A percentile compares a stretch with the other conserved stretches of the same genome.
These are phyloP conservation scores for Omphaloscelis lunosa DNA, from an alignment of 2,888 invertebrate species.

Conservation along the genomic window DNA sequence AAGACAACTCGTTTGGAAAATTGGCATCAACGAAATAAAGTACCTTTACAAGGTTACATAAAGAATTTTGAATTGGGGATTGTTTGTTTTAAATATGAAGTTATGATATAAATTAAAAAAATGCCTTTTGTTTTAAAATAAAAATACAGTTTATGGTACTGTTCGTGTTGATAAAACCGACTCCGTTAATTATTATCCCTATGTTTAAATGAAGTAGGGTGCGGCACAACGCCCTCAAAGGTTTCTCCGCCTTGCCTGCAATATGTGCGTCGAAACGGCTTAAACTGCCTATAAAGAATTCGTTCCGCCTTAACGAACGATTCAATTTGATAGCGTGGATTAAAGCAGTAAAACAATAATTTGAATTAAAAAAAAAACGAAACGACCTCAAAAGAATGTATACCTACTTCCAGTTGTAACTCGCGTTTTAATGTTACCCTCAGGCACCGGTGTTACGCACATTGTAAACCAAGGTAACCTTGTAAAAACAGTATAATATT, in stretches of 20 bases:
- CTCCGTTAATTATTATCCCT: constrained; percentile 84
- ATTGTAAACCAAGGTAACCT: constrained; percentile 28
- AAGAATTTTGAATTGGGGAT: constrained; percentile 42
- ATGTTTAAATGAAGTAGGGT: constrained; percentile 70
- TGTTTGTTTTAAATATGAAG: constrained; percentile 24
- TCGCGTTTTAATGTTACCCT: constrained; percentile 25
- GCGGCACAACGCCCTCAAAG: constrained; percentile 69
- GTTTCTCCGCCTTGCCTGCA: constrained; percentile 72
- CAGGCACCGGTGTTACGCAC: constrained; percentile 64
- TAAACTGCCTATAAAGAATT: constrained; percentile 87
- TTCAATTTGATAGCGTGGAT: constrained; percentile 78
- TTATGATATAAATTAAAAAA: neutral
- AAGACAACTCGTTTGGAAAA: constrained; percentile 80
- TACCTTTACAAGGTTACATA: constrained; percentile 54
- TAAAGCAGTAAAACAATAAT: constrained; percentile 82
- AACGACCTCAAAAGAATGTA: constrained; percentile 71
- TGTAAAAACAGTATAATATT: constrained; percentile 15
- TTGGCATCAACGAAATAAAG: constrained; percentile 71
- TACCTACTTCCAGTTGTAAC: constrained; percentile 63
- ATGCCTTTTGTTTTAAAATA: constrained; percentile 62
- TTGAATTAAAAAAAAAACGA: constrained; percentile 68
- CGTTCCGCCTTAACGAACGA: constrained; percentile 84
- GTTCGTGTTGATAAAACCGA: constrained; percentile 80
- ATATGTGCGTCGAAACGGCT: constrained; percentile 84
- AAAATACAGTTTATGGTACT: constrained; percentile 64